Base-by-base conservation (phyloP, 2,797 vertebrate species). In the Gobionotothen gibberifrons region DNA sequence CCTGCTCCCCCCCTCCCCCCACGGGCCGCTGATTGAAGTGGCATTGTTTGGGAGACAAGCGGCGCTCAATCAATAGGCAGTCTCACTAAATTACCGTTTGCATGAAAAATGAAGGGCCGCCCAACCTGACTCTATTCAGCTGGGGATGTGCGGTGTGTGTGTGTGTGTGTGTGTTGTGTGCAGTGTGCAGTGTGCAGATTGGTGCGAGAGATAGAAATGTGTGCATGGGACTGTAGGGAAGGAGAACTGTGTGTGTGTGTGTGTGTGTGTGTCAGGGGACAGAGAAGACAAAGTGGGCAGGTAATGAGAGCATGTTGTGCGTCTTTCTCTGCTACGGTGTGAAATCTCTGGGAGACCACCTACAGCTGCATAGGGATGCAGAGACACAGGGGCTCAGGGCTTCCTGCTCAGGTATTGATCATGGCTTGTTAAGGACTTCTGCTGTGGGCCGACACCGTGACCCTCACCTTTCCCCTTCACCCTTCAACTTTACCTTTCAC, bases 1-100 rank as follows among this genome's bases (percentile, higher is more conserved):
- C 61, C 44, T 0, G 14, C 52, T 69, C 88, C 86, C 19, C 78
- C 90, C 87, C 88, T 84, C 86, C 87, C 84, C 87, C 87, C 93
- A 92, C 91, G 89, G 91, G 85, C 89, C 65, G 90, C 93, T 95
- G 94, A 94, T 96, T 94, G 92, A 96, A 95, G 93, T 96, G 86
- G 84, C 92, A 93, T 95, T 95, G 88, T 93, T 96, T 95, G 91
- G 95, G 93, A 94, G 95, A 96, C 93, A 92, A 95, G 90, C 90
- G 92, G 89, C 84, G 86, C 90, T 94, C 93, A 87, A 94, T 95
- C 92, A 95, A 93, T 93, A 93, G 91, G 85, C 93, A 91, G 93
- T 95, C 94, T 95, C 94, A 94, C 93, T 94, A 96, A 96, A 91
- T 94, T 93, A 91, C 93, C 95, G 93, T 92, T 89, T 93, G 90